phyloP scores from a whole-genome alignment of 1,140 invertebrate genomes.

The Papilio glaucus region DNA sequence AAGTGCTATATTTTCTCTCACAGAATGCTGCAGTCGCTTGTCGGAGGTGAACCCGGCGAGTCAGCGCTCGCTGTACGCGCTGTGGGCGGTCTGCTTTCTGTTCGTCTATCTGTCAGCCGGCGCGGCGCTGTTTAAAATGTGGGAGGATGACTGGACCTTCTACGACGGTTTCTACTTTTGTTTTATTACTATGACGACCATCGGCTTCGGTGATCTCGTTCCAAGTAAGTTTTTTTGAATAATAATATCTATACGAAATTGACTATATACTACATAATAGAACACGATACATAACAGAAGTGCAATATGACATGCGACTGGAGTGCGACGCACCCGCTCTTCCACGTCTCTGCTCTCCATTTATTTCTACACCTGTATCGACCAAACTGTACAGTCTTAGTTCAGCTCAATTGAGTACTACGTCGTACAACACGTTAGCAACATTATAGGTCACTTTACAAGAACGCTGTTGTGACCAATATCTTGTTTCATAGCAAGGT shows the following conservation, averaged over 20 bases:
- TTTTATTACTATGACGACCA: conserved; percentile 97
- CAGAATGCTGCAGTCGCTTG: conserved; percentile 74
- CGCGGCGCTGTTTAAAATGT: conserved; percentile 88
- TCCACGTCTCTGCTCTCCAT: too few species aligned
- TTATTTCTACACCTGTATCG: too few species aligned
- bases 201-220: conserved; percentile 96
- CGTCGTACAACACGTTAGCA: too few species aligned
- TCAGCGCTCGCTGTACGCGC: conserved; percentile 86
- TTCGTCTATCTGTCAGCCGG: conserved; percentile 91
- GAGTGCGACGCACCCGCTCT: background rate
- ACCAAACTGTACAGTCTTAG: too few species aligned
- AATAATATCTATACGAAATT: too few species aligned
- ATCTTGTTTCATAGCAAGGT: too few species aligned
- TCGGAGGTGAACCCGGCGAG: conserved; percentile 74
- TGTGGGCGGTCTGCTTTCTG: conserved; percentile 88
- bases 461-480: too few species aligned
- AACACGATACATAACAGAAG: too few species aligned
- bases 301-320: too few species aligned
- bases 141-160: conserved; percentile 95
- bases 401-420: too few species aligned
- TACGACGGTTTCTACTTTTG: conserved; percentile 97
- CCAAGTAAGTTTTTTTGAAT: conserved; percentile 88
- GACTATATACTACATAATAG: too few species aligned
- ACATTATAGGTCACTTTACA: too few species aligned
- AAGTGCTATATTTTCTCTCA: conserved; percentile 13